These are phyloP conservation scores for Musca vetustissima DNA, from an alignment of 1,140 invertebrate genomes.

Conservation along the genomic window DNA sequence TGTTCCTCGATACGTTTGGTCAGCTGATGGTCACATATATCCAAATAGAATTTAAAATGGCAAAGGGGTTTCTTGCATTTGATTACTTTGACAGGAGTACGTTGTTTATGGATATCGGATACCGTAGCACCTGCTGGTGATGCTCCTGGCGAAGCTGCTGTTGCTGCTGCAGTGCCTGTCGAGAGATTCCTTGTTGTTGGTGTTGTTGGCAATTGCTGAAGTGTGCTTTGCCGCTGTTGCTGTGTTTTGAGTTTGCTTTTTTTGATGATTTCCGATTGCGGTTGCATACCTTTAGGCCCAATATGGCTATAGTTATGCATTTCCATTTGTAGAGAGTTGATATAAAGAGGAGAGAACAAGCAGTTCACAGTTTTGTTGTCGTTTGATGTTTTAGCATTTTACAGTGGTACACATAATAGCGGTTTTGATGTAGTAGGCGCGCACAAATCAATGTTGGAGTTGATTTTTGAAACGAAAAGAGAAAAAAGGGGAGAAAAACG, in stretches of 20 bases:
- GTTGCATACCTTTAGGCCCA: constrained; percentile 55
- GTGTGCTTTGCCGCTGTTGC: constrained; percentile 39
- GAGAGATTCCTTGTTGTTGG: constrained; percentile 8
- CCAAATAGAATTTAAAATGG: constrained; percentile 70
- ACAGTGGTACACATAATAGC: background rate
- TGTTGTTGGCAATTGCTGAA: constrained; percentile 26
- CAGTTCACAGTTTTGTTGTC: background rate
- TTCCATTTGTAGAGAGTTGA: background rate
- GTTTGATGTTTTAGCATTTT: background rate
- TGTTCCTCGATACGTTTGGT: constrained; percentile 64
- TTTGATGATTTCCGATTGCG: constrained; percentile 49
- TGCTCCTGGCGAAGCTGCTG: constrained; percentile 28
- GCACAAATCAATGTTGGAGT: background rate
- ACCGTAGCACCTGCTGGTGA: constrained; percentile 32
- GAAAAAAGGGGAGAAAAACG: no score
- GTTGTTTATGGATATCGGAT: constrained; percentile 33
- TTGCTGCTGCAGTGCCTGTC: constrained; percentile 30
- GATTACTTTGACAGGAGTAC: constrained; percentile 46
- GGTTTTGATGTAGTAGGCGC: no score
- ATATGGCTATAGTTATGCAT: constrained; percentile 39
- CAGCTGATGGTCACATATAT: constrained; percentile 66
- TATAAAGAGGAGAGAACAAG: no score
- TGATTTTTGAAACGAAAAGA: background rate
- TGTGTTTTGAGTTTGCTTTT: constrained; percentile 45
- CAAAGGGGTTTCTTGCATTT: constrained; percentile 60